A percentile compares a stretch with the other conserved stretches of the same genome.
Evolutionary conservation across 2,797 vertebrate species (phyloP).

Genomic region (Columba guinea): DNA sequence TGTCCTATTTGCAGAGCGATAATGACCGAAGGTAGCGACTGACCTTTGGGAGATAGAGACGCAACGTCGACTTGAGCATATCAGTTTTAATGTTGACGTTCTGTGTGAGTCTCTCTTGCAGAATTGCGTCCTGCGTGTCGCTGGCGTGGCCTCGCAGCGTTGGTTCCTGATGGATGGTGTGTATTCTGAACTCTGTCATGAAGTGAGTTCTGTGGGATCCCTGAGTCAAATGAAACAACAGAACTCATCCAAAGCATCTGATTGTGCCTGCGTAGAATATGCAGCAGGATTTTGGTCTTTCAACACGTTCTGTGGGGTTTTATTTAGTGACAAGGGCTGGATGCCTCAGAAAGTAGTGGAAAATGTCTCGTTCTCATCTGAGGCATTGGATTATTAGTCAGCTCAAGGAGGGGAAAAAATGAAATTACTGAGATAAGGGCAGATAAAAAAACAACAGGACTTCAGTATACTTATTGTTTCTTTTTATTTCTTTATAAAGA

Average conservation of each 20-base stretch:
- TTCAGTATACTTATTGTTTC: background rate
- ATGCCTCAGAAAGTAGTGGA: background rate
- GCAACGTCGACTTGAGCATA: background rate
- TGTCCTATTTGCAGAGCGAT: background rate
- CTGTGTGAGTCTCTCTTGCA: background rate
- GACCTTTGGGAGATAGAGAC: background rate
- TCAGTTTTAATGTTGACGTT: background rate
- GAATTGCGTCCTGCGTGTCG: background rate
- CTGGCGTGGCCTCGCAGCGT: background rate
- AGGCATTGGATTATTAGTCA: background rate
- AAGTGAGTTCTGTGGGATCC: background rate
- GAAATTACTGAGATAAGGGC: background rate
- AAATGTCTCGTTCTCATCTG: background rate
- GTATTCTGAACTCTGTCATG: background rate
- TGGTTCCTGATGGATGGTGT: background rate
- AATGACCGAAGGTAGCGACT: background rate
- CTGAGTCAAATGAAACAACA: background rate
- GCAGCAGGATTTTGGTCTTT: background rate
- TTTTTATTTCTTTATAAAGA: background rate
- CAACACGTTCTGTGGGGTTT: fast-evolving
- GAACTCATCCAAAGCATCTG: background rate
- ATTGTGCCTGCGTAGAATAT: background rate
- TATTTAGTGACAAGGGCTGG: background rate
- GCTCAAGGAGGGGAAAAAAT: background rate
- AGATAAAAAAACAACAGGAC: background rate